Evolutionary conservation across 2,888 invertebrate genomes (phyloP), one percentile per base, ranked within the genome.

Genomic region (Barypeithes pellucidus): DNA sequence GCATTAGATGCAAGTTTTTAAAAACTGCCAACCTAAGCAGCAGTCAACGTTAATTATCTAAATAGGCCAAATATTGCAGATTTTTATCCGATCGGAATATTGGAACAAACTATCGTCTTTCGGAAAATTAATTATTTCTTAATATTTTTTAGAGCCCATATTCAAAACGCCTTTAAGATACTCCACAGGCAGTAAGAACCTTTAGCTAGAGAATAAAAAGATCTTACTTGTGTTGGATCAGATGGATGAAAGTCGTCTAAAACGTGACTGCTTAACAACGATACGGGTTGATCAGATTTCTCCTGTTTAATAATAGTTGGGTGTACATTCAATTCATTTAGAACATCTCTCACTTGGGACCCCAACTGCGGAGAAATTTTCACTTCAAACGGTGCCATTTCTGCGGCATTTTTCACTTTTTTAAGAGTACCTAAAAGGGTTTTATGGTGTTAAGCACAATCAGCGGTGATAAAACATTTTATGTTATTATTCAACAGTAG

Each of bases 301-400:
- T 73, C 67, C 12, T 9, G 11, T 45, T 76, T 75, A 3, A 75
- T 77, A 24, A 84, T 76, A 5, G 75, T 79, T 0, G 86, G 84
- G 39, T 76, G 75, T 12, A 88, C 83, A 50, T 86, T 81, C 16
- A 87, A 77, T 4, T 83, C 81, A 5, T 82, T 76, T 77, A 89
- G 77, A 68, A 81, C 82, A 41, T 82, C 89, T 72, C 88, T 84
- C 11, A 95, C 83, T 80, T 91, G 88, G 0, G 82, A 75, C 69
- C 91, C 89, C 1, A 97, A 82, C n/a, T 93, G 90, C 0, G 94
- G 94, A 18, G 90, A 89, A 0, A 98, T 87, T 67, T 88, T 90
- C 0, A 98, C 95, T 5, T 92, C 91, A 84, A 94, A 95, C 0
- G 95, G 92, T 77, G 91, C 90, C 87, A 96, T 89, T 77, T 92